These are phyloP conservation scores for Seriola rivoliana DNA, from an alignment of 2,113 vertebrate species.

Conservation along the genomic window DNA sequence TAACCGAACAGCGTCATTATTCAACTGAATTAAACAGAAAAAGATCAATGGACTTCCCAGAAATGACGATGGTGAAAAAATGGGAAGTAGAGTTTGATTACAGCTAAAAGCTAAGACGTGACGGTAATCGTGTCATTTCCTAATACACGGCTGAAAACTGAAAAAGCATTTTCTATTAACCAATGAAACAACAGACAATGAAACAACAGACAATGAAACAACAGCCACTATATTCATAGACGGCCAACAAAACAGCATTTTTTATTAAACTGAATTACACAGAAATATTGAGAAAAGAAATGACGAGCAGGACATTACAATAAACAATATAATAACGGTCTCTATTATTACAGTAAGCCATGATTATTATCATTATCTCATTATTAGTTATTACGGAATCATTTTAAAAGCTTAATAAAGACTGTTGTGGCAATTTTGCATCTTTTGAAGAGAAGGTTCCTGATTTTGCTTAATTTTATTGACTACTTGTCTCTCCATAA, in stretches of 20 bases:
- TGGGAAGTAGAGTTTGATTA: background rate
- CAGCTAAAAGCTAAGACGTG: background rate
- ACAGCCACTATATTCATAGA: background rate
- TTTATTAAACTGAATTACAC: background rate
- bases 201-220: background rate
- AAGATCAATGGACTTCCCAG: background rate
- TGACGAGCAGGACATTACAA: too few species aligned
- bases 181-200: background rate
- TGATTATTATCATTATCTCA: too few species aligned
- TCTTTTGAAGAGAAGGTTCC: too few species aligned
- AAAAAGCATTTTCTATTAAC: background rate
- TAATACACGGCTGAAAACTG: background rate
- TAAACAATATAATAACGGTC: too few species aligned
- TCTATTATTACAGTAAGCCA: too few species aligned
- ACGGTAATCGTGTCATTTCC: background rate
- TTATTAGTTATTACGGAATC: too few species aligned
- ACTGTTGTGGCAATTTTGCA: too few species aligned
- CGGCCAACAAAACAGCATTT: background rate
- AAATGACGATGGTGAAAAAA: rapidly evolving
- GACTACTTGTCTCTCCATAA: too few species aligned
- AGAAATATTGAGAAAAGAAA: background rate
- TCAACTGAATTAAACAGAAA: constrained; percentile 7
- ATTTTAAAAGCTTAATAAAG: too few species aligned
- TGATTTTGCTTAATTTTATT: too few species aligned
- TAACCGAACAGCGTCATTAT: background rate